Evolutionary conservation across 1,140 invertebrate species (phyloP).

Genomic region (Proales similis): DNA sequence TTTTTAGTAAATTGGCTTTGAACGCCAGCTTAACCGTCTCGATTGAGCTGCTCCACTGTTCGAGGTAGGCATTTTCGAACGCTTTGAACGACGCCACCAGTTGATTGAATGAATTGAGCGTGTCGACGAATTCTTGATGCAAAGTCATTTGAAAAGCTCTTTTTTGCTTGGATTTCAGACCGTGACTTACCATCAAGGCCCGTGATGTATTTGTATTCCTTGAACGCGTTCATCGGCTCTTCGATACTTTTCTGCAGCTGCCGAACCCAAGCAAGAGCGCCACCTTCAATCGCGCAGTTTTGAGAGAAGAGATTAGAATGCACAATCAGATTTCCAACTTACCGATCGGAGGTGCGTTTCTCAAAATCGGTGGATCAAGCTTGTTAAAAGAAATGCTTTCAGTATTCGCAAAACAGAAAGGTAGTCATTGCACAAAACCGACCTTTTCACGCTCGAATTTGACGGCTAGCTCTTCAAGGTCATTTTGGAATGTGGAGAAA

Average conservation of each 20-base stretch:
- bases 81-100: constrained; percentile 49
- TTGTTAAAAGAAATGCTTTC: constrained; percentile 36
- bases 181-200: background rate
- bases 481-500: constrained; percentile 50
- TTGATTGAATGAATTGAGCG: constrained; percentile 48
- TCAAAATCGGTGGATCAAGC: constrained; percentile 45
- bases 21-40: constrained; percentile 48
- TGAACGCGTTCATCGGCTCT: constrained; percentile 47
- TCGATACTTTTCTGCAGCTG: constrained; percentile 49
- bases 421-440: background rate
- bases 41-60: constrained; percentile 48
- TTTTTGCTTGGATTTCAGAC: background rate
- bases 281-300: constrained; percentile 35
- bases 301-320: background rate
- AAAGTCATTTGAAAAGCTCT: constrained; percentile 40
- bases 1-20: constrained; percentile 47
- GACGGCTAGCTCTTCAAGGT: constrained; percentile 47
- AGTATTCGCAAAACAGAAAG: background rate
- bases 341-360: constrained; percentile 50
- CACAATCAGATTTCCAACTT: background rate
- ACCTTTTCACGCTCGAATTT: constrained; percentile 51
- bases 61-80: constrained; percentile 51
- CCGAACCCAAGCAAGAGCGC: constrained; percentile 50
- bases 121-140: constrained; percentile 45
- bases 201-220: constrained; percentile 32